Conservation (phyloP, 2,797 vertebrate genomes). For the Falco novaeseelandiae region DNA sequence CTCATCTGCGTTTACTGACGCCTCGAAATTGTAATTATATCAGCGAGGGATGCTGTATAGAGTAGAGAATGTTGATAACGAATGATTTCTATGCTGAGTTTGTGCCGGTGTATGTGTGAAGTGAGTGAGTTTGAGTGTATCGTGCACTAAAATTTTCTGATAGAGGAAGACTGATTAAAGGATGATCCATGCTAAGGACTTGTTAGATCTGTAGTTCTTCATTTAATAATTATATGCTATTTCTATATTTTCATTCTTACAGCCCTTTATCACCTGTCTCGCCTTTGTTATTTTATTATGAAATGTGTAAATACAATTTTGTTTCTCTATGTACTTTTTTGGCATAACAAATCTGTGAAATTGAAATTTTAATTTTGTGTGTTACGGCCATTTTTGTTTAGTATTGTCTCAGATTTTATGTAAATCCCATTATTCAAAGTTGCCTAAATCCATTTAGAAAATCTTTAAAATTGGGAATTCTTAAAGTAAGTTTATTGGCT, state of each 20-base stretch:
- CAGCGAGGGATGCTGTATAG: constrained; percentile 80
- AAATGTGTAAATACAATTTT: constrained; percentile 93
- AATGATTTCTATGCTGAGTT: constrained; percentile 79
- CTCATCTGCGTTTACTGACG: constrained; percentile 73
- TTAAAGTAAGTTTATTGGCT: constrained; percentile 99
- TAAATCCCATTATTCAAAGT: constrained; percentile 99
- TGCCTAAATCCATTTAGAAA: constrained; percentile 99
- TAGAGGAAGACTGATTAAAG: constrained; percentile 83
- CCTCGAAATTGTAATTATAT: constrained; percentile 77
- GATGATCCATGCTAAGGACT: constrained; percentile 84
- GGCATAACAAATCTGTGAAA: constrained; percentile 96
- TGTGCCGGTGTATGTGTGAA: constrained; percentile 86
- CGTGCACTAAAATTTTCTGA: constrained; percentile 87
- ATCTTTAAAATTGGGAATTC: constrained; percentile 99
- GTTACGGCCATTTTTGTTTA: constrained; percentile 90
- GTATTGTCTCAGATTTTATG: constrained; percentile 98
- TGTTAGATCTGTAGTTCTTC: constrained; percentile 92
- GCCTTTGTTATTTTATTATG: constrained; percentile 95
- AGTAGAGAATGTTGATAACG: constrained; percentile 81
- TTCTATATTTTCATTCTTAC: constrained; percentile 81
- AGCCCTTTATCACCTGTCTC: constrained; percentile 78
- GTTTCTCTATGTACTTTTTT: constrained; percentile 83
- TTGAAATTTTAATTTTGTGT: constrained; percentile 90
- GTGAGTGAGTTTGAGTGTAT: constrained; percentile 88
- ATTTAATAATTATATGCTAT: constrained; percentile 82